These are phyloP conservation scores for Aphelocoma californica DNA, from an alignment of 2,797 vertebrate genomes.

Conservation along the genomic window DNA sequence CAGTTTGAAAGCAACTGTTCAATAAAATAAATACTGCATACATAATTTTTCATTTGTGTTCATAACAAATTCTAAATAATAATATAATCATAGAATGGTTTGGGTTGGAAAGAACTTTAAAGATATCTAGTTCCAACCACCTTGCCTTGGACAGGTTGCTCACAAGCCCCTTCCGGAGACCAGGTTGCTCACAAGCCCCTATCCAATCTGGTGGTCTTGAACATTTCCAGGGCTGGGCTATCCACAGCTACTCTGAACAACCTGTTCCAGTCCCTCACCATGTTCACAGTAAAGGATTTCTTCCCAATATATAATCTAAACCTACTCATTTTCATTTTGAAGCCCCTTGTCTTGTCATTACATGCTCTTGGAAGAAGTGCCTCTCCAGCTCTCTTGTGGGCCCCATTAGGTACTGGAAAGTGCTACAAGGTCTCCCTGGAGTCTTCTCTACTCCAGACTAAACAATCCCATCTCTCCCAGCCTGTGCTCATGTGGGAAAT, in stretches of 20 bases:
- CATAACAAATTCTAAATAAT: background rate
- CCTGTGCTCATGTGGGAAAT: accelerated
- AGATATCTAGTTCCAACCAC: accelerated
- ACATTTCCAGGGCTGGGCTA: background rate
- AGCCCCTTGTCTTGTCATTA: background rate
- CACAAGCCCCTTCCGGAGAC: background rate
- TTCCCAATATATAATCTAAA: background rate
- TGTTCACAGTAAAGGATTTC: background rate
- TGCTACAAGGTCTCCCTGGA: accelerated
- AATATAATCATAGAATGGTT: background rate
- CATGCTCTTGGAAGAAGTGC: accelerated
- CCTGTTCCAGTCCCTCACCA: background rate
- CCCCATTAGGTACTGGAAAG: background rate
- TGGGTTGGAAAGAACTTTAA: background rate
- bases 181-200: background rate
- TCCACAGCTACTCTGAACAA: background rate
- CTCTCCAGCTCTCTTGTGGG: background rate
- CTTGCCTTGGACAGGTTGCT: background rate
- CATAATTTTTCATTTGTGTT: background rate
- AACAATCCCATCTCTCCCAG: background rate
- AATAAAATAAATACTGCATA: background rate
- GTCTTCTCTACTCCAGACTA: background rate
- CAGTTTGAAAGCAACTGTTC: background rate
- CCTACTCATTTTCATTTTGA: background rate
- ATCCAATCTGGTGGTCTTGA: background rate